Percentiles rank a stretch among this genome's conserved stretches.
These are phyloP conservation scores for Apostichopus japonicus DNA, from an alignment of 35 echinoderm and acorn worm species.

Conservation along the genomic window DNA sequence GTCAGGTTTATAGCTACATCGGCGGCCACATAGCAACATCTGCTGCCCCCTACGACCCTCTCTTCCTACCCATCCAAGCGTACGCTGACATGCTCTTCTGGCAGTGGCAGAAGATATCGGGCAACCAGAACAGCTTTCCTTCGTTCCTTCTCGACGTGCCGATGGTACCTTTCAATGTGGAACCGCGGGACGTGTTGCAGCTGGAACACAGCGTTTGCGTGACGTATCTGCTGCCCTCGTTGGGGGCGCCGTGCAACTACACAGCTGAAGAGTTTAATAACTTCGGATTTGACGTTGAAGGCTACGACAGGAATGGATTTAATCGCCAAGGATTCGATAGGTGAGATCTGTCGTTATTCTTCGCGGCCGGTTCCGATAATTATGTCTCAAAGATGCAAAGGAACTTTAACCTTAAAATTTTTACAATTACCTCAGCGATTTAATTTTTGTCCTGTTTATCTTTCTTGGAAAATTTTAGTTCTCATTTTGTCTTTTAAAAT, in stretches of 20 bases:
- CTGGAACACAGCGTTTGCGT: constrained; percentile 87
- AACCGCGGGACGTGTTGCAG: constrained; percentile 71
- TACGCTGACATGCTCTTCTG: constrained; percentile 97
- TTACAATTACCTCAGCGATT: too few species aligned
- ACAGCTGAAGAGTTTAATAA: constrained; percentile 67
- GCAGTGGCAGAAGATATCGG: constrained; percentile 79
- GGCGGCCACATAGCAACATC: constrained; percentile 90
- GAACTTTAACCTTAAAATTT: too few species aligned
- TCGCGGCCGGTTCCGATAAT: too few species aligned
- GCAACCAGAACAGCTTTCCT: constrained; percentile 66
- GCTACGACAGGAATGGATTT: constrained; percentile 90
- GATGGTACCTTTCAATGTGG: constrained; percentile 82
- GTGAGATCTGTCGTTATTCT: constrained; percentile 24
- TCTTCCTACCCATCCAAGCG: constrained; percentile 89
- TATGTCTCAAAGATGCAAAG: too few species aligned
- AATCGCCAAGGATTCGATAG: constrained; percentile 85
- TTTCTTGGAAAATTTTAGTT: too few species aligned
- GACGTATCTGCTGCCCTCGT: constrained; percentile 69
- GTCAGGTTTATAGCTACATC: constrained; percentile 81
- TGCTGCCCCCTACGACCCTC: constrained; percentile 85
- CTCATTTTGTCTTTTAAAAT: too few species aligned
- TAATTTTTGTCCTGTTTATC: too few species aligned
- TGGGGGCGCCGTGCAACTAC: constrained; percentile 87
- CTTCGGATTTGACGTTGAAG: constrained; percentile 77
- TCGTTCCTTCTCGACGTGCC: constrained; percentile 58